Evolutionary conservation across 2,797 vertebrate species (phyloP).

Genomic region (Cynopterus sphinx): DNA sequence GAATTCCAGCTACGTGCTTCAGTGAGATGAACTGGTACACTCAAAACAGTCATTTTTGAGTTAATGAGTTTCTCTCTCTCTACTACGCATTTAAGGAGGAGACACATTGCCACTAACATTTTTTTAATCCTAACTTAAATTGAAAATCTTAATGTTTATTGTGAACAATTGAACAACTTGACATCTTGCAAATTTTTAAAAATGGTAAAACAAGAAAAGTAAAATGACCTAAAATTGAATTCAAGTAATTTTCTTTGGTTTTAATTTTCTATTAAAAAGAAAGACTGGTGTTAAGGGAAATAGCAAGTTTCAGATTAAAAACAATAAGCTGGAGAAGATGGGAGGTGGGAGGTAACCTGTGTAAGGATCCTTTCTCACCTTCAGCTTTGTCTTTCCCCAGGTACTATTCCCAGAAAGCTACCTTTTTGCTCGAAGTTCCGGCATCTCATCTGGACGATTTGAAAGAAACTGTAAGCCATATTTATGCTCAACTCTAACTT

Average conservation of each 20-base stretch:
- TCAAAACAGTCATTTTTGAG: background rate
- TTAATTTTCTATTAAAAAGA: background rate
- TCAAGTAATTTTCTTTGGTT: background rate
- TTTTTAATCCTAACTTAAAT: background rate
- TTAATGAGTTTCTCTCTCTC: background rate
- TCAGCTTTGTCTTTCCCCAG: background rate
- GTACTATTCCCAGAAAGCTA: background rate
- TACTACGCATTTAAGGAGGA: background rate
- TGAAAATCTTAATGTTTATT: background rate
- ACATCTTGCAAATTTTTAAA: background rate
- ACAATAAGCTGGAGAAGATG: background rate
- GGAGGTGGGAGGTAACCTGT: rapidly evolving
- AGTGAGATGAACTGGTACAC: background rate
- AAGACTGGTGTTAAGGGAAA: background rate
- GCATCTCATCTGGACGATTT: background rate
- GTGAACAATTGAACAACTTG: background rate
- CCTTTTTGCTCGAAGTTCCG: background rate
- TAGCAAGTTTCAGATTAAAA: background rate
- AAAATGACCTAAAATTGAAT: background rate
- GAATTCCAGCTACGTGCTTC: background rate
- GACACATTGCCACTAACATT: background rate
- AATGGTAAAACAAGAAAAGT: background rate
- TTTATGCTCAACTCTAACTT: background rate
- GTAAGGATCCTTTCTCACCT: rapidly evolving
- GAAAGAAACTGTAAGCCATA: background rate